Evolutionary conservation across 2,888 invertebrate species (phyloP).

Genomic region (Hylaea fasciaria): DNA sequence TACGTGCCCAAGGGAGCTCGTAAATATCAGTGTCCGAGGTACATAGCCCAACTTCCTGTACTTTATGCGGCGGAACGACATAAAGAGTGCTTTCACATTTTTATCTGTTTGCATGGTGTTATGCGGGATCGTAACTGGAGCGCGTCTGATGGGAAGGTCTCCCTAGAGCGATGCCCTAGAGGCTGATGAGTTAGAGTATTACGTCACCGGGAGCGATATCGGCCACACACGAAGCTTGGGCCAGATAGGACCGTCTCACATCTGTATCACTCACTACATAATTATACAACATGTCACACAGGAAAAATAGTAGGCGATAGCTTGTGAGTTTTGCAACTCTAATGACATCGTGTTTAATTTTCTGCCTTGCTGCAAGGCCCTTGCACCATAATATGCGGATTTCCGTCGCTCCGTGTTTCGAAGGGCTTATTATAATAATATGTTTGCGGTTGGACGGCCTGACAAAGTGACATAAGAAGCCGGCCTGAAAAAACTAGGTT

Average conservation of each 20-base stretch:
- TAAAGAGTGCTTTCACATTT: slow-evolving; percentile 64
- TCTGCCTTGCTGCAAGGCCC: no score
- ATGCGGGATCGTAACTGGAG: slow-evolving; percentile 55
- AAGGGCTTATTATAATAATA: no score
- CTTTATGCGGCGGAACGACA: slow-evolving; percentile 56
- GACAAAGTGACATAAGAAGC: no score
- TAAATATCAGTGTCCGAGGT: slow-evolving; percentile 64
- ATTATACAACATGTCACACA: not conserved
- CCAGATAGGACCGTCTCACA: slow-evolving; percentile 16
- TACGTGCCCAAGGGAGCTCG: slow-evolving; percentile 65
- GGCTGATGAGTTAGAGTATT: slow-evolving; percentile 32
- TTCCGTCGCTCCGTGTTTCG: no score
- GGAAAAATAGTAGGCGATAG: no score
- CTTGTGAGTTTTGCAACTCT: no score
- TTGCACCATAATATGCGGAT: no score
- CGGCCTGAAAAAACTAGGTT: no score
- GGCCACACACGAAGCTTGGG: slow-evolving; percentile 27
- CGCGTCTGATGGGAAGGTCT: slow-evolving; percentile 56
- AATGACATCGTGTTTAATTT: no score
- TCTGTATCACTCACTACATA: not conserved
- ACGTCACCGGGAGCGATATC: slow-evolving; percentile 26
- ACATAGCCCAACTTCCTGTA: slow-evolving; percentile 61
- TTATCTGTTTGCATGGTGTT: slow-evolving; percentile 49
- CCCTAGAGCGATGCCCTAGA: slow-evolving; percentile 28
- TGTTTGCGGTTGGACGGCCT: no score